A percentile compares a stretch with the other conserved stretches of the same genome.
Evolutionary conservation across 1,140 invertebrate genomes (phyloP).

Genomic region (Epicauta chinensis): DNA sequence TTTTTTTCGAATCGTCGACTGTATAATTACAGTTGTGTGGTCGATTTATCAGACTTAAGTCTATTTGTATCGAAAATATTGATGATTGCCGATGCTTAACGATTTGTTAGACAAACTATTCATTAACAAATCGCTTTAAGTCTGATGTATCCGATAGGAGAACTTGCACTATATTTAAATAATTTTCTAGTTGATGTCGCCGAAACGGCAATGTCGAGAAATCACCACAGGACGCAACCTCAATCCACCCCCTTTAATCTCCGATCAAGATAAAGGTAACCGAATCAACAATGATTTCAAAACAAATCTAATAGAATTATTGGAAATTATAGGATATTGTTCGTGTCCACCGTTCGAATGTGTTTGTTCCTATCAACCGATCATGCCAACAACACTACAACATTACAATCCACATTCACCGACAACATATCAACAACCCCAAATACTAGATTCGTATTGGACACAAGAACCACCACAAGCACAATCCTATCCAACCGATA

Average conservation of each 20-base stretch:
- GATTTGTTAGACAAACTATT: constrained; percentile 21
- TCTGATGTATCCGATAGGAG: background rate
- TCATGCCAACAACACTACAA: constrained; percentile 28
- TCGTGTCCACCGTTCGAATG: constrained; percentile 62
- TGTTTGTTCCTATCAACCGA: constrained; percentile 45
- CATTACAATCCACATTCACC: constrained; percentile 30
- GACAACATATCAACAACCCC: constrained; percentile 32
- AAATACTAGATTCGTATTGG: constrained; percentile 34
- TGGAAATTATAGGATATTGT: constrained; percentile 49
- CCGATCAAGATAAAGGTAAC: constrained; percentile 50
- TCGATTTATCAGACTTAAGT: constrained; percentile 20
- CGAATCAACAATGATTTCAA: background rate
- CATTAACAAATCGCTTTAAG: constrained; percentile 8
- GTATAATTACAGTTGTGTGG: constrained; percentile 22
- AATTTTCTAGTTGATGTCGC: constrained; percentile 50
- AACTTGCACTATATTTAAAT: background rate
- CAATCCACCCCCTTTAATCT: constrained; percentile 50
- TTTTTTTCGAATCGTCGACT: constrained; percentile 11
- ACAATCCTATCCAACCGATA: constrained; percentile 29
- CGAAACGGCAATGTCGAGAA: constrained; percentile 44
- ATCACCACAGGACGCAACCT: constrained; percentile 34
- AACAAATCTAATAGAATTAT: constrained; percentile 16
- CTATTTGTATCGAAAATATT: constrained; percentile 21
- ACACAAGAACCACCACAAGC: constrained; percentile 31
- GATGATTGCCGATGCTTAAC: constrained; percentile 22